phyloP scores from a whole-genome alignment of 2,797 vertebrate species.

The Bradypodion ventrale region DNA sequence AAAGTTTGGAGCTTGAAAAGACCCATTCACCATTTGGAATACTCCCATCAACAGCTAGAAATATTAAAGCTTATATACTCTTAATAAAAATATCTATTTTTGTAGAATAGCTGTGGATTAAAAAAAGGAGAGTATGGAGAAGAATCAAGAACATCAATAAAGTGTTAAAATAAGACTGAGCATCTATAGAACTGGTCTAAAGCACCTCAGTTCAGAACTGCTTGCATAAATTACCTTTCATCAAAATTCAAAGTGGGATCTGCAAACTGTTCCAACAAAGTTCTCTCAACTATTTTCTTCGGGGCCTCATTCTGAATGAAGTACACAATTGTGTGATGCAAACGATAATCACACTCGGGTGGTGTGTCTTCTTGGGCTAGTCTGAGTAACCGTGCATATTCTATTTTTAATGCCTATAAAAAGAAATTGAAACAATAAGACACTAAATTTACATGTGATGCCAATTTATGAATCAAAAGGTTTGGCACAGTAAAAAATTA shows the following conservation, averaged over 20 bases:
- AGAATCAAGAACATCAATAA: neutral
- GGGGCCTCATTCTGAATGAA: slow-evolving; percentile 96
- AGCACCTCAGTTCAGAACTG: neutral
- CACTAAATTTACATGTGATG: neutral
- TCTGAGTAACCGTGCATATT: slow-evolving; percentile 90
- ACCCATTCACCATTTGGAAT: neutral
- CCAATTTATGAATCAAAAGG: neutral
- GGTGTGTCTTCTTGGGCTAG: slow-evolving; percentile 92
- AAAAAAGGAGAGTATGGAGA: neutral
- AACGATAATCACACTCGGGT: slow-evolving; percentile 90
- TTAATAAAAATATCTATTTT: neutral
- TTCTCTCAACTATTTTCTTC: slow-evolving; percentile 96
- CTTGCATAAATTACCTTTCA: slow-evolving; percentile 83
- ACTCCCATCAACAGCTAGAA: no score
- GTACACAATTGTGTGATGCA: slow-evolving; percentile 93
- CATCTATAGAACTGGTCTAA: neutral
- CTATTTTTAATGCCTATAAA: slow-evolving; percentile 92
- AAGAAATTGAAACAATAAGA: neutral
- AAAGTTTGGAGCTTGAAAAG: neutral
- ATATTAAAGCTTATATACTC: no score
- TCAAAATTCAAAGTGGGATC: slow-evolving; percentile 96
- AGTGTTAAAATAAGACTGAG: neutral
- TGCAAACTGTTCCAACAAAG: slow-evolving; percentile 93
- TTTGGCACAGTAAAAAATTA: neutral
- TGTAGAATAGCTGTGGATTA: neutral